Evolutionary conservation across 1,140 invertebrate species (phyloP).

Genomic region (Dreissena polymorpha): DNA sequence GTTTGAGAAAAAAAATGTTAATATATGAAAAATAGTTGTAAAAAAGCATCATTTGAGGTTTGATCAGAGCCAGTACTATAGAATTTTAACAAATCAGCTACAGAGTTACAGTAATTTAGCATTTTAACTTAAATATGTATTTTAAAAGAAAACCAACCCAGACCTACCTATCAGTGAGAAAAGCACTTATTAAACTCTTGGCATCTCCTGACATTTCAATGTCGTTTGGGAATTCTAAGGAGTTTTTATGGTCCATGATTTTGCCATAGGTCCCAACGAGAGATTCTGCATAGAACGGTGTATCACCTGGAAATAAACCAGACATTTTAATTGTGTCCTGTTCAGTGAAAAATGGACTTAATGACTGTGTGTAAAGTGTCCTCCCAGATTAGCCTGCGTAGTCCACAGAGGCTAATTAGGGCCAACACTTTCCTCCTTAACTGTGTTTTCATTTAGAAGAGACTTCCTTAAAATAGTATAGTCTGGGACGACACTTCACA

Average conservation of each 20-base stretch:
- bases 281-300: conserved; percentile 99
- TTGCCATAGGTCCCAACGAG: conserved; percentile 99
- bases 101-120: too few species aligned
- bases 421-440: not conserved
- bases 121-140: too few species aligned
- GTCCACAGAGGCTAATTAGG: not conserved
- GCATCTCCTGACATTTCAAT: conserved; percentile 94
- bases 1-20: too few species aligned
- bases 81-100: too few species aligned
- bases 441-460: not conserved
- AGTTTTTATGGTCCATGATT: conserved; percentile 99
- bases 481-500: too few species aligned
- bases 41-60: too few species aligned
- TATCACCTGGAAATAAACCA: conserved; percentile 87
- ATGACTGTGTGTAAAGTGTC: too few species aligned
- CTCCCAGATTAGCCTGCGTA: too few species aligned
- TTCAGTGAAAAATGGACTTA: not conserved
- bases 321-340: not conserved
- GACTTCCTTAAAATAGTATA: too few species aligned
- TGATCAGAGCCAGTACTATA: too few species aligned
- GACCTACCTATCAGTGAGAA: conserved; percentile 91
- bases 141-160: not conserved
- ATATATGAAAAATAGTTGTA: too few species aligned
- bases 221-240: conserved; percentile 96
- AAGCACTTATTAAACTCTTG: conserved; percentile 95